Evolutionary conservation across 2,113 vertebrate genomes (phyloP).

Genomic region (Beaufortia kweichowensis): DNA sequence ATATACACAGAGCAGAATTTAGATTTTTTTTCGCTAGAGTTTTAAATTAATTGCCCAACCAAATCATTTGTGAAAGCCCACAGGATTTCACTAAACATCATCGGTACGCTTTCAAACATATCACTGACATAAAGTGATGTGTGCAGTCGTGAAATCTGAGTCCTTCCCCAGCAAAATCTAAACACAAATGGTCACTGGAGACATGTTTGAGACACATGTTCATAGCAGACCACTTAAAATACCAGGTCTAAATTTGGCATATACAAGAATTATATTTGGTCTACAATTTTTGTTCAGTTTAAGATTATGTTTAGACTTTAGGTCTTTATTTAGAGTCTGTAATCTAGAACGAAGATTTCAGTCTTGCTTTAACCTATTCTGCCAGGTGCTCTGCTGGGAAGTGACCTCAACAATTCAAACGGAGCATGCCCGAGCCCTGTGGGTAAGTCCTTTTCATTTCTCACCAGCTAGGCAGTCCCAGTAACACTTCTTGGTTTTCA

Average conservation of each 20-base stretch:
- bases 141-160: not conserved
- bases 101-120: too few species aligned
- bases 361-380: constrained; percentile 3
- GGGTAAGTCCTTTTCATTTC: constrained; percentile 80
- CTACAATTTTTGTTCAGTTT: not conserved
- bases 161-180: not conserved
- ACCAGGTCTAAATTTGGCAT: not conserved
- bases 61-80: too few species aligned
- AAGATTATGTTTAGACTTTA: not conserved
- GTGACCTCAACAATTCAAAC: constrained; percentile 88
- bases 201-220: not conserved
- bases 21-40: too few species aligned
- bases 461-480: not conserved
- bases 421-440: constrained; percentile 94
- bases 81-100: too few species aligned
- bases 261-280: not conserved
- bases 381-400: constrained; percentile 89
- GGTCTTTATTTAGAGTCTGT: not conserved
- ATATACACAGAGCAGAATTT: too few species aligned
- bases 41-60: too few species aligned
- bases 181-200: not conserved
- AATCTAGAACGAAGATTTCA: not conserved
- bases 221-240: not conserved
- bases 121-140: not conserved
- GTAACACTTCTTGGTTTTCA: constrained; percentile 22